Base-by-base conservation (phyloP, 2,888 invertebrate species). In the Nomada fabriciana region DNA sequence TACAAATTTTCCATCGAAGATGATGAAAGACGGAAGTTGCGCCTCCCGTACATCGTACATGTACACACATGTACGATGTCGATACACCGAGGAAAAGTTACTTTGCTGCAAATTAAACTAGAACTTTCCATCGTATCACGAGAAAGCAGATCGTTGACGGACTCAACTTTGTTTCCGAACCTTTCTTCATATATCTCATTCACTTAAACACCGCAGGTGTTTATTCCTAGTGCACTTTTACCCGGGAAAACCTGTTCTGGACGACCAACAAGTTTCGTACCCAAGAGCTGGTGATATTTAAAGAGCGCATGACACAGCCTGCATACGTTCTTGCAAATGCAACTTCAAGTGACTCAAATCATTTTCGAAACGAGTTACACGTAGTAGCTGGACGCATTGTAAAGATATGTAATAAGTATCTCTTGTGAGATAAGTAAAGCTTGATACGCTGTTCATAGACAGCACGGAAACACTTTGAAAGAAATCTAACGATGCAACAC, bases 221-320 rank as follows among this genome's bases (percentile, higher is more conserved):
- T 42, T 36, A 59, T 68, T 79, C 59, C 61, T 65, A 76, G 57
- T 70, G 52, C 20, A 36, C 25, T 29, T 77, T 64, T 81, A 57
- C 36, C 15, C 47, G 50, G 13, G 25, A 20, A 55, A 84, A 76
- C 71, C 71, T 29, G 83, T 79, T 82, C 53, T 15, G 5, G 18
- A 4, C 11, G 15, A 10, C 18, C 3, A 47, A 55, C 15, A 36
- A 57, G 3, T 68, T 52, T 61, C 67, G 3, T 43, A 63, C 23
- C 10, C n/a, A 47, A n/a, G 47, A 3, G 23, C 5, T 63, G 23
- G 18, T 25, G 53, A 61, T 43, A 15, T n/a, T 55, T 7, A 20
- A 29, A 20, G 23, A 11, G 18, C n/a, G 18, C 20, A 10, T 43
- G 18, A 25, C 29, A 29, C n/a, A 5, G 0, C 36, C 0, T 36